phyloP scores from a whole-genome alignment of 1,140 invertebrate genomes.

The Trichonephila clavipes region DNA sequence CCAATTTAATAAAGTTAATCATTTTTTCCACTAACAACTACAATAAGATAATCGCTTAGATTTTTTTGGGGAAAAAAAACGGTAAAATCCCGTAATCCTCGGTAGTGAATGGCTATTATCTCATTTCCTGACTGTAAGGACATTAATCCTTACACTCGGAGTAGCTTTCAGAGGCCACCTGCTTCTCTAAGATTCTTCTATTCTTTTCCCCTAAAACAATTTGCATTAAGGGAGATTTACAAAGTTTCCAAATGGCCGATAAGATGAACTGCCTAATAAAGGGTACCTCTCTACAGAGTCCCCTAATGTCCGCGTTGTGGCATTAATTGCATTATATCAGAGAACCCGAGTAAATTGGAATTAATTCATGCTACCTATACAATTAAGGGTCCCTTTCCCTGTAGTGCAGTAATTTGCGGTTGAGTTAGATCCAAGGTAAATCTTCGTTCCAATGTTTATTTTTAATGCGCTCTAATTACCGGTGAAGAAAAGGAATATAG shows the following conservation, averaged over 20 bases:
- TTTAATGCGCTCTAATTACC: not conserved
- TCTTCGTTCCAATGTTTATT: slow-evolving; percentile 17
- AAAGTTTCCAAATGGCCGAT: slow-evolving; percentile 57
- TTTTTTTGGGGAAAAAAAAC: not conserved
- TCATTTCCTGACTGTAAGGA: not conserved
- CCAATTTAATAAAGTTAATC: not conserved
- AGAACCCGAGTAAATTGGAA: slow-evolving; percentile 65
- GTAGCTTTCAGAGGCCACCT: not conserved
- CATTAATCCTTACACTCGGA: slow-evolving; percentile 23
- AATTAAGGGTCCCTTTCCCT: slow-evolving; percentile 7
- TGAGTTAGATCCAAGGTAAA: slow-evolving; percentile 20
- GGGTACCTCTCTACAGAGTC: slow-evolving; percentile 2
- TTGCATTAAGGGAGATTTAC: slow-evolving; percentile 73
- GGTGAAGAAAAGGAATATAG: not conserved
- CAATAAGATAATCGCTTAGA: not conserved
- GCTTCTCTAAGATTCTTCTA: slow-evolving; percentile 27
- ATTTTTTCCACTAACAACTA: not conserved
- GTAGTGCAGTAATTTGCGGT: slow-evolving; percentile 21
- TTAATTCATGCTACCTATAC: slow-evolving; percentile 51
- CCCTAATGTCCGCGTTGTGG: slow-evolving; percentile 23
- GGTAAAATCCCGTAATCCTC: not conserved
- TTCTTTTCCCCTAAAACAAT: slow-evolving; percentile 66
- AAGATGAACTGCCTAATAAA: slow-evolving; percentile 74
- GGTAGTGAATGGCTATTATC: slow-evolving; percentile 4
- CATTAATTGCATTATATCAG: slow-evolving; percentile 66